Evolutionary conservation across 1,140 invertebrate genomes (phyloP), one percentile per base, ranked within the genome.

Genomic region (Dufourea novaeangliae): DNA sequence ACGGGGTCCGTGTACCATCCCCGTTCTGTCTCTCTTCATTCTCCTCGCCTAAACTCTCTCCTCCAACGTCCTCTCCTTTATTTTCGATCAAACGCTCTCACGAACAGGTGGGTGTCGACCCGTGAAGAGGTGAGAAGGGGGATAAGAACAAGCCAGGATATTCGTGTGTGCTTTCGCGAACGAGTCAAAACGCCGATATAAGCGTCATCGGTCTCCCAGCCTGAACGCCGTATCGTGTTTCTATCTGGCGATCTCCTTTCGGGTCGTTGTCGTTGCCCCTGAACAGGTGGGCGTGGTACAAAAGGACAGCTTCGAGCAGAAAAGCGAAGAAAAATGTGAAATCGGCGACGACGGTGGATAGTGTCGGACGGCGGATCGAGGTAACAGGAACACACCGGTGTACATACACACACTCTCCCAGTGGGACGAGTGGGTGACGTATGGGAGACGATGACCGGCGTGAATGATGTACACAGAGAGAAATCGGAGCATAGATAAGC

Each of bases 401-500:
- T 46, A 22, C 29, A 50, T n/a, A n/a, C 46, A 20, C 20, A 8
- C 20, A 32, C 14, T 25, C 41, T 50, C n/a, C 44, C 12, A 39
- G 46, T 29, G 8, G 25, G 44, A 56, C 46, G 64, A 50, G 46
- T n/a, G 12, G 22, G 39, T 25, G 66, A 62, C 50, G n/a, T 66
- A 32, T 20, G 46, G 37, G 52, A 63, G 54, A 77, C 72, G 66
- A 70, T 74, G 50, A 62, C 29, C 52, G 56, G 25, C 52, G 41
- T 59, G 73, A 78, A 67, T 73, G 80, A 41, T 25, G 64, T 71
- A 71, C 76, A 73, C 34, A 67, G 82, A 74, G 82, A 74, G 82
- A 84, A 84, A 84, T 76, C 82, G 68, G 82, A 84, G 82, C 82
- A 84, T 84, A 83, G 82, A 84, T 84, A 84, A 84, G 82, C 82